phyloP scores from a whole-genome alignment of 2,797 vertebrate genomes.

The Fistularia tabacaria region DNA sequence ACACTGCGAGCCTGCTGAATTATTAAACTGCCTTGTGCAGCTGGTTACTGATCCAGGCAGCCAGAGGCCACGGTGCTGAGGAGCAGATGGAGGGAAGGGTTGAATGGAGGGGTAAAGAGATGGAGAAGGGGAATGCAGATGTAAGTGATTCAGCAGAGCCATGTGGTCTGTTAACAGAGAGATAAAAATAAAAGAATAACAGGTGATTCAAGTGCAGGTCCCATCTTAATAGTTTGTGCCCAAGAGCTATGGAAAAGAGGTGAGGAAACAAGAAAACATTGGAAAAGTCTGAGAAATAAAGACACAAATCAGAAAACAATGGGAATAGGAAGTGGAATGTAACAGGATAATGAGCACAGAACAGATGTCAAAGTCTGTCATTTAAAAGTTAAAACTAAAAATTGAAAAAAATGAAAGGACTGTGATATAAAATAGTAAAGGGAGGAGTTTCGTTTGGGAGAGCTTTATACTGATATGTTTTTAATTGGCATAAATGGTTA shows the following conservation, averaged over 20 bases:
- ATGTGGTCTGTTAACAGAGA: neutral
- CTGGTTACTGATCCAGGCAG: constrained; percentile 20
- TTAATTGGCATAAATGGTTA: too few relatives aligned
- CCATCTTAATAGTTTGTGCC: constrained; percentile 1
- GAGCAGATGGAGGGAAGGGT: constrained; percentile 8
- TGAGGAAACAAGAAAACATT: too few relatives aligned
- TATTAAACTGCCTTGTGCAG: constrained; percentile 31
- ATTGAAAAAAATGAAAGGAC: too few relatives aligned
- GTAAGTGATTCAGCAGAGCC: neutral
- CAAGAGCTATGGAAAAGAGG: neutral
- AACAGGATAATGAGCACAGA: too few relatives aligned
- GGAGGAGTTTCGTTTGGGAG: too few relatives aligned
- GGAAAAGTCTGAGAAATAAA: too few relatives aligned
- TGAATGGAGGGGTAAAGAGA: neutral
- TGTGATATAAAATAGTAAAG: too few relatives aligned
- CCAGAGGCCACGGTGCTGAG: constrained; percentile 6
- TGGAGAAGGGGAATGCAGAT: constrained; percentile 6
- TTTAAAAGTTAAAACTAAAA: too few relatives aligned
- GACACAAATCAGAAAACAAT: too few relatives aligned
- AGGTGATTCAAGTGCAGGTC: neutral
- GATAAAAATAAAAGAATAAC: neutral
- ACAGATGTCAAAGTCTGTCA: too few relatives aligned
- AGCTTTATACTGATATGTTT: too few relatives aligned
- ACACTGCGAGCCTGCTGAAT: constrained; percentile 21
- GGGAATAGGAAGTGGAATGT: too few relatives aligned